phyloP scores from a whole-genome alignment of 2,797 vertebrate species.

The Rhinella marina region DNA sequence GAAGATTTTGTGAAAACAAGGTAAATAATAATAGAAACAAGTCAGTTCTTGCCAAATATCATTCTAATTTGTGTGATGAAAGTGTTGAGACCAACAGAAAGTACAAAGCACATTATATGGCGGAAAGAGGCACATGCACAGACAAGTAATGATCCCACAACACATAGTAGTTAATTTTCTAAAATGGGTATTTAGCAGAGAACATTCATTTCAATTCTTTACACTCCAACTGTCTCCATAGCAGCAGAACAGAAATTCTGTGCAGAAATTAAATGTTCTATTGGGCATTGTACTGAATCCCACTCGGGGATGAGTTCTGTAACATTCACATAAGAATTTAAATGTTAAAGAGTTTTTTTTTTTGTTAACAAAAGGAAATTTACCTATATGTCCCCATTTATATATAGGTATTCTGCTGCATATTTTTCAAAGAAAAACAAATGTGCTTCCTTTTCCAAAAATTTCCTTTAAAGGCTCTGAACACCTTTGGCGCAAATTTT shows the following conservation, averaged over 20 bases:
- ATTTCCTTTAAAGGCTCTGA: too few relatives aligned
- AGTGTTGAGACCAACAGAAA: background rate
- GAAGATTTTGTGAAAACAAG: background rate
- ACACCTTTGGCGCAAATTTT: too few relatives aligned
- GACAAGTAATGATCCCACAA: constrained; percentile 5
- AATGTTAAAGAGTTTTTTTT: background rate
- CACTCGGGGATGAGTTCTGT: background rate
- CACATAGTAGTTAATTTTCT: background rate
- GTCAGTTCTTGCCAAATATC: constrained; percentile 13
- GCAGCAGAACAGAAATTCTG: constrained; percentile 15
- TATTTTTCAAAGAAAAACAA: too few relatives aligned
- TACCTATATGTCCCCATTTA: too few relatives aligned
- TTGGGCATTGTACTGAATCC: background rate
- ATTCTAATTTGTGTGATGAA: background rate
- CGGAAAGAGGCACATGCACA: constrained; percentile 15
- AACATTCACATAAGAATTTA: background rate
- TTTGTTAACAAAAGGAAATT: background rate
- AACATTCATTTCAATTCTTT: constrained; percentile 18
- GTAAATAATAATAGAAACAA: constrained; percentile 19
- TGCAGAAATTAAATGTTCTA: constrained; percentile 18
- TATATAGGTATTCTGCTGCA: too few relatives aligned
- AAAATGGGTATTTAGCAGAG: constrained; percentile 8
- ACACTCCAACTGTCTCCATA: constrained; percentile 15
- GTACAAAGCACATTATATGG: constrained; percentile 5
- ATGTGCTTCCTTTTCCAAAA: too few relatives aligned